A percentile compares a stretch with the other conserved stretches of the same genome.
Evolutionary conservation across 1,140 invertebrate species (phyloP).

Genomic region (Meloidogyne exigua): DNA sequence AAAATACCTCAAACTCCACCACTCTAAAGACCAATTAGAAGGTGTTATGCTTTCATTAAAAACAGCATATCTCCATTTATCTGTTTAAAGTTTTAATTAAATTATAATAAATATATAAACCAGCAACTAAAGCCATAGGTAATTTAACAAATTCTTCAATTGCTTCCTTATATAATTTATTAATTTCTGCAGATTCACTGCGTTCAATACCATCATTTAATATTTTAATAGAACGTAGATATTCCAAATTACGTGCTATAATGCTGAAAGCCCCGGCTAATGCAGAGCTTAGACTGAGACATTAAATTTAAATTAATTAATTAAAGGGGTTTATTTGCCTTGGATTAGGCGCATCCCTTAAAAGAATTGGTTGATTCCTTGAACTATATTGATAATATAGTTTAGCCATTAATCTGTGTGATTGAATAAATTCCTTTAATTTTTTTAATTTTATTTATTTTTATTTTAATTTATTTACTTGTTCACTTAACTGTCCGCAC

Average conservation of each 20-base stretch:
- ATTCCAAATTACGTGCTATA: constrained; percentile 43
- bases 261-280: constrained; percentile 44
- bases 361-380: constrained; percentile 41
- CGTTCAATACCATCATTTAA: constrained; percentile 21
- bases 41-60: constrained; percentile 39
- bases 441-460: neutral
- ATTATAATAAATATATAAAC: neutral
- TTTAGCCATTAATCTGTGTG: constrained; percentile 47
- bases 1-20: constrained; percentile 46
- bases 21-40: constrained; percentile 42
- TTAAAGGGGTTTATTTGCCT: neutral
- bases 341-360: constrained; percentile 52
- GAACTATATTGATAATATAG: constrained; percentile 50
- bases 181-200: constrained; percentile 28
- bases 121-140: constrained; percentile 42
- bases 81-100: constrained; percentile 20
- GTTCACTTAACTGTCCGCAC: constrained; percentile 21
- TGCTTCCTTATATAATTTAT: constrained; percentile 47
- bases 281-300: constrained; percentile 29
- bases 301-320: neutral
- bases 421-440: constrained; percentile 39
- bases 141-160: constrained; percentile 42
- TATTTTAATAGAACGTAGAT: constrained; percentile 43
- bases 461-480: constrained; percentile 14
- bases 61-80: constrained; percentile 44